Evolutionary conservation across 2,888 invertebrate genomes (phyloP), one percentile per base, ranked within the genome.

Genomic region (Macrophya alboannulata): DNA sequence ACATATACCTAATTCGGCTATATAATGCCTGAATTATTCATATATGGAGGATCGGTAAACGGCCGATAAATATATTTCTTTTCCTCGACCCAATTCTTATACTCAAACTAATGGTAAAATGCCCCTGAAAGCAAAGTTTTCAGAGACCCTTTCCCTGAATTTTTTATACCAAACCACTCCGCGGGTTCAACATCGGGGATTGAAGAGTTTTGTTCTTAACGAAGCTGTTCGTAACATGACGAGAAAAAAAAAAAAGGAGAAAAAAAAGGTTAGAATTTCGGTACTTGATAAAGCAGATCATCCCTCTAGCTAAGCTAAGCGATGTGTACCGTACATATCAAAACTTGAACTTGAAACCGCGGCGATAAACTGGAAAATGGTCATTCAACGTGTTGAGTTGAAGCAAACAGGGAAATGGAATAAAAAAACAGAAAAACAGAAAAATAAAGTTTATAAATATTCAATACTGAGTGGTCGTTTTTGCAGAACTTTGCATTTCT

Each of bases 121-220:
- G 12, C 45, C 45, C 45, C 71, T 74, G 72, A 74, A 62, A 81
- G 81, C 59, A 62, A 62, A 81, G 77, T 77, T 77, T 77, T 77
- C 55, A 40, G 43, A 62, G 62, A 81, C 43, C 59, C 21, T 25
- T 59, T 43, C 1, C 31, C 43, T 81, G 81, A 81, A 81, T 81
- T 81, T 62, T 81, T 81, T 40, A 81, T 81, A 25, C n/a, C 43
- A 62, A 81, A 81, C 81, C 81, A 81, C 81, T 81, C 59, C 59
- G 81, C 81, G 81, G 81, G 59, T 62, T 59, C 59, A 81, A 81
- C 59, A 81, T 81, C 40, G 40, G 59, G 59, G 2, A 81, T 81
- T 81, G n/a, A 81, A 81, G 81, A 81, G 81, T 81, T 81, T 55
- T 59, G 31, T 79, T 79, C 51, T 55, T 55, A 79, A 79, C 79